Evolutionary conservation across 2,888 invertebrate genomes (phyloP), one percentile per base, ranked within the genome.

Genomic region (Polydesmus complanatus): DNA sequence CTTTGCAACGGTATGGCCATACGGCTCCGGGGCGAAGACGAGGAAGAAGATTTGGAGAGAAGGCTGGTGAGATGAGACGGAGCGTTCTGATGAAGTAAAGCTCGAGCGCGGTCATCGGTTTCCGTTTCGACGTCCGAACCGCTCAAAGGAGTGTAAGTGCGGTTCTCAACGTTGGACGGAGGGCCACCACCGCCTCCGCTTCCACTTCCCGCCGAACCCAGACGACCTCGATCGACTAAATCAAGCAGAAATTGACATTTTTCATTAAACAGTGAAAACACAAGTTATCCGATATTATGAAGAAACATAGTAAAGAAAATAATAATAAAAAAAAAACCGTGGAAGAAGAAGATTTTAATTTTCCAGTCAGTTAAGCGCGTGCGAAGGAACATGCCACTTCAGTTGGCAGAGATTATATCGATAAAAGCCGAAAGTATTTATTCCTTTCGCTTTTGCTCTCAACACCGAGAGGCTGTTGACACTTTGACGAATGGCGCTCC

Each of bases 41-140:
- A 18, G 2, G 61, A 25, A 2, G 53, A 53, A 23, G 53, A 53
- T 11, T 22, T 53, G 37, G 37, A 37, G 5, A 37, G 14, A 18
- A 23, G 27, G n/a, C 50, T 18, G 47, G 27, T 59, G 1, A 59
- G 19, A 54, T 50, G 58, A 19, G 61, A 61, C 53, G 61, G 62
- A n/a, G 14, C 19, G 3, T 19, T n/a, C 56, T 61, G 63, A 25
- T 61, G 61, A n/a, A 58, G 62, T 2, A 64, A 27, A 49, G 62
- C 57, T 47, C 60, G 55, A 48, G 58, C 60, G 27, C 58, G 55
- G 22, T 56, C 47, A 56, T 64, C 64, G 19, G 62, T 59, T 22
- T 64, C 64, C 52, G 63, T 57, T 50, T 64, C 64, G 21, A 62
- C 64, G 27, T 64, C 64, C 11, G 64, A 64, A 21, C 64, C 64